Base-by-base conservation (phyloP, 2,113 vertebrate genomes). In the Monarcha castaneiventris region DNA sequence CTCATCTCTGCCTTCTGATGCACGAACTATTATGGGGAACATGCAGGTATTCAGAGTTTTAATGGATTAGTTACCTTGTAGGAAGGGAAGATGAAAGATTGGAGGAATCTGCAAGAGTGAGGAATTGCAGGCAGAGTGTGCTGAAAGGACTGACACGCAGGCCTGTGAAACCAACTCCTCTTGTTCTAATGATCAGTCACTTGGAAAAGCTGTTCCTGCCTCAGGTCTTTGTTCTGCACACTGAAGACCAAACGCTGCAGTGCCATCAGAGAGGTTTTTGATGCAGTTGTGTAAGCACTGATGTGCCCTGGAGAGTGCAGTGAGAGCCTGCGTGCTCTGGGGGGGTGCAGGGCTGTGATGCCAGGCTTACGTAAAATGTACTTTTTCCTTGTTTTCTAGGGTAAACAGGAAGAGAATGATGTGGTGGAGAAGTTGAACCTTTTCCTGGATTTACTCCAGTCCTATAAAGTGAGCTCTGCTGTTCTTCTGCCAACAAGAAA, bases 351-450 rank as follows among this genome's bases (percentile, higher is more conserved):
- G 88, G 25, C 83, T 84, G 72, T n/a, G 59, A 44, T 62, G 80
- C 87, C 82, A 74, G 79, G 75, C 64, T 94, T 91, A 84, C 51
- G 14, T 89, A 68, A 93, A 84, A 90, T 80, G 88, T 84, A 72
- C 49, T 93, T 84, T 77, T 74, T 66, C 76, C 84, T 76, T 97
- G 90, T 97, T 97, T 97, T 96, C 89, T 86, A 99, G 99, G 99
- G 99, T 84, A 98, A 98, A 97, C 98, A 99, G 97, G 99, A 99
- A 89, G 99, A 99, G 96, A 99, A 99, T 69, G 98, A 99, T 73
- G 99, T 99, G 83, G 99, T 99, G 97, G 99, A 99, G 98, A 99
- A 99, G 96, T 95, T 99, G 93, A 99, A 99, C 97, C 97, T 99
- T 80, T 99, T 99, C 97, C 90, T 99, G 97, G 99, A 99, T 97